Evolutionary conservation across 2,113 vertebrate genomes (phyloP).

Genomic region (Nyctibius bracteatus): DNA sequence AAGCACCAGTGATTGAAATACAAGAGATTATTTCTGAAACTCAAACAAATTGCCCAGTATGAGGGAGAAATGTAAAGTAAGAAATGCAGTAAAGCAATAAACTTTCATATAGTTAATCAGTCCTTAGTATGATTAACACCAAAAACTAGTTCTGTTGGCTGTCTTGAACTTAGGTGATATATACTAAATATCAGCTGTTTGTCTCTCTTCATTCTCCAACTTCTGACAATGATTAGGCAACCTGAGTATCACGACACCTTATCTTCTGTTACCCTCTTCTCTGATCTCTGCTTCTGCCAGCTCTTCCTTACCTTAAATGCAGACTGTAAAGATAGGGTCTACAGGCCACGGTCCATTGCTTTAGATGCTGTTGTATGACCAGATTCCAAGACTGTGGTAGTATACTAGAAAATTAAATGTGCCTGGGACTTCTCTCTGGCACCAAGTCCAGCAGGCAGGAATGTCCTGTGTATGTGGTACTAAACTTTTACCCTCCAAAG

Average conservation of each 20-base stretch:
- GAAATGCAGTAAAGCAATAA: background rate
- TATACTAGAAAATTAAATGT: background rate
- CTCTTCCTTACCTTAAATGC: background rate
- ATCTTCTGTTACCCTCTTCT: background rate
- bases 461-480: background rate
- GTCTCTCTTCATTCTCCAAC: background rate
- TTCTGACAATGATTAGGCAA: background rate
- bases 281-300: background rate
- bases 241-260: rapidly evolving
- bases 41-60: background rate
- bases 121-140: background rate
- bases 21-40: background rate
- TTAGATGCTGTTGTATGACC: background rate
- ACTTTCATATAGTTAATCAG: background rate
- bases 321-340: background rate
- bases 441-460: background rate
- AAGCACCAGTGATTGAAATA: background rate
- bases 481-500: background rate
- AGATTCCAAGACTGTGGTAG: background rate
- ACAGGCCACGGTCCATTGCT: background rate
- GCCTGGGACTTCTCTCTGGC: background rate
- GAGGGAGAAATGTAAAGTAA: background rate
- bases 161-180: background rate
- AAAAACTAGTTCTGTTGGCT: background rate
- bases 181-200: background rate